Evolutionary conservation across 2,113 vertebrate species (phyloP), one percentile per base, ranked within the genome.

Genomic region (Hoplias malabaricus): DNA sequence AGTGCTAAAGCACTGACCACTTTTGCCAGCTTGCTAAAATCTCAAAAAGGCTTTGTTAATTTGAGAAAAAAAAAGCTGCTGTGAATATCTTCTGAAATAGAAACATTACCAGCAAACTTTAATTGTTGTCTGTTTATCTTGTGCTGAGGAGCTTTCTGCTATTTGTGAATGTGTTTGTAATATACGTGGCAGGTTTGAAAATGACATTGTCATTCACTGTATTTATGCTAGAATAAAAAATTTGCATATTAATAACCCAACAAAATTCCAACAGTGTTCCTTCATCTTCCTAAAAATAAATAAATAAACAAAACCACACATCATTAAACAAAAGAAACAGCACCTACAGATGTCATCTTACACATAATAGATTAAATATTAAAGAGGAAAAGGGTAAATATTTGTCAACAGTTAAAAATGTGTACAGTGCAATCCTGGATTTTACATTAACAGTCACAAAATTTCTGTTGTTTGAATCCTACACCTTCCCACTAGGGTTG

Each of bases 171-270:
- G 27, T 50, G 36, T 34, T 36, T 61, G 54, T 73, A 73, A 57
- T 62, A 10, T 59, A 71, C 40, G 23, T 67, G n/a, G 21, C 48
- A 57, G 42, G n/a, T 63, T 38, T 63, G 42, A 50, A 78, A 67
- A 73, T 66, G n/a, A 46, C 33, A 9, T 48, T 57, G n/a, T 63
- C 4, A 56, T 57, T 82, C 33, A 21, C 71, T 62, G 29, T 66
- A 75, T 79, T 79, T 61, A 71, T 79, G 40, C 23, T 71, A 75
- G 38, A 82, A 67, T 78, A 65, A 82, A 78, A 69, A 34, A 8
- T 63, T 67, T 40, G 6, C 10, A 68, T 74, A 48, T 38, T 48
- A 27, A 29, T 10, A 63, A 19, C 31, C n/a, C n/a, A n/a, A n/a
- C n/a, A n/a, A n/a, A n/a, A n/a, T n/a, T n/a, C n/a, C n/a, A n/a